Percentiles rank a stretch among this genome's conserved stretches.
phyloP scores from a whole-genome alignment of 2,113 vertebrate genomes.

The Cryptotis parvus region DNA sequence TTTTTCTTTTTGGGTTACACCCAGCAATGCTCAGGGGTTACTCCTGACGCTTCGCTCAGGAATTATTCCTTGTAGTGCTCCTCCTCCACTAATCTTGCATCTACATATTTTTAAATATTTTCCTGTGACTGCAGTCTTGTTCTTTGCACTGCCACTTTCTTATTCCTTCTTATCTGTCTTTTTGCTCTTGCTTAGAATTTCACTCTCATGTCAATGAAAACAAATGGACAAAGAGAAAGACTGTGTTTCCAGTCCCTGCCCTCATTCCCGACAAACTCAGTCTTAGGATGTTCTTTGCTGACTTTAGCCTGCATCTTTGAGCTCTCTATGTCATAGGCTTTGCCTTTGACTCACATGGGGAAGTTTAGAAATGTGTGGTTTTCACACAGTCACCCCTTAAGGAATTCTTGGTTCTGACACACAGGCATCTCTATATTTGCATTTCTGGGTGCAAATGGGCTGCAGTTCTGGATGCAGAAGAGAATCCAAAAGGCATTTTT shows the following conservation, averaged over 20 bases:
- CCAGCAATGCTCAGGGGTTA: no score
- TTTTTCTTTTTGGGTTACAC: no score
- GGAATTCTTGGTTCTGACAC: no score
- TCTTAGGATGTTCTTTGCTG: not conserved
- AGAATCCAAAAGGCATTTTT: not conserved
- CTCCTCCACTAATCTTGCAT: not conserved
- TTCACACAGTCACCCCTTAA: no score
- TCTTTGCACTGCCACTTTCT: not conserved
- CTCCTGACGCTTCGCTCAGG: no score
- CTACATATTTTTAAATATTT: not conserved
- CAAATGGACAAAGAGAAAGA: not conserved
- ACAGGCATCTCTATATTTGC: not conserved
- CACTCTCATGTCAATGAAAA: not conserved
- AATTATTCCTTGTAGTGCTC: no score
- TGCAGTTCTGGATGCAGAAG: not conserved
- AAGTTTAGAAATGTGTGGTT: not conserved
- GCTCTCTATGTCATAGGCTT: not conserved
- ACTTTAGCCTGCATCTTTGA: not conserved
- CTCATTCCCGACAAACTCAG: not conserved
- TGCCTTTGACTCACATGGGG: not conserved
- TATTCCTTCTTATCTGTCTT: not conserved
- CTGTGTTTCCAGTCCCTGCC: not conserved
- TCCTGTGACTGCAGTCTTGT: not conserved
- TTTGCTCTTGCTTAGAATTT: not conserved
- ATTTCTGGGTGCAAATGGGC: not conserved